Conservation (phyloP, 2,797 vertebrate genomes). For the Anolis apletophallus region DNA sequence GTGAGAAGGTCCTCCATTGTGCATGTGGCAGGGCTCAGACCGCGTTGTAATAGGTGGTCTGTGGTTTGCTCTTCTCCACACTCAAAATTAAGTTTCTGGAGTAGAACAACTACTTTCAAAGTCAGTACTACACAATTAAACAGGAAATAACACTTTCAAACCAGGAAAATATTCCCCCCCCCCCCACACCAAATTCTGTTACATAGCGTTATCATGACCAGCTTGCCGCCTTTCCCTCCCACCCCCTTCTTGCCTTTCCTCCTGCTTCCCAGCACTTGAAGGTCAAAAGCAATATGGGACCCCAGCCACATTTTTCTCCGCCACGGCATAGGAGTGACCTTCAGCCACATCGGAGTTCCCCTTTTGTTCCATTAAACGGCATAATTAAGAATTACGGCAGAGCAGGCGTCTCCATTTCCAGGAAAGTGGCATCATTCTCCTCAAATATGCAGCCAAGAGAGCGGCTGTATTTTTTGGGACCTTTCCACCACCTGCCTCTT, state of each 20-base stretch:
- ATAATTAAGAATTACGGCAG: conserved; percentile 37
- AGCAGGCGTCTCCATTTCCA: conserved; percentile 30
- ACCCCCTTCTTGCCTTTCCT: background rate
- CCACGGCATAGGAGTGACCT: conserved; percentile 3
- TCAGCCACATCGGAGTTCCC: conserved; percentile 18
- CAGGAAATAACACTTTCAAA: too few species aligned
- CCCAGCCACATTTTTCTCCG: conserved; percentile 10
- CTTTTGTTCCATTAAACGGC: conserved; percentile 43
- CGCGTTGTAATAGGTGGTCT: too few species aligned
- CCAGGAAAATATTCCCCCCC: too few species aligned
- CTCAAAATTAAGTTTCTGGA: too few species aligned
- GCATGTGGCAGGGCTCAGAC: too few species aligned
- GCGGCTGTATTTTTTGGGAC: background rate
- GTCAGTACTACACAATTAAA: too few species aligned
- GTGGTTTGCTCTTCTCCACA: too few species aligned
- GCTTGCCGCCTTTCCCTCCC: background rate
- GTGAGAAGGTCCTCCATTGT: too few species aligned
- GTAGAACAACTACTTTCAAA: too few species aligned
- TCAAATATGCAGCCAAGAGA: conserved; percentile 33
- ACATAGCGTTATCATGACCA: background rate
- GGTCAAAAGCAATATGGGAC: conserved; percentile 16
- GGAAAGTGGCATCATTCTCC: conserved; percentile 34
- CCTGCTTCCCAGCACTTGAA: conserved; percentile 15
- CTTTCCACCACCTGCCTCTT: background rate
- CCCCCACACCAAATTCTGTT: too few species aligned